Evolutionary conservation across 2,113 vertebrate species (phyloP).

Genomic region (Macrotus californicus): DNA sequence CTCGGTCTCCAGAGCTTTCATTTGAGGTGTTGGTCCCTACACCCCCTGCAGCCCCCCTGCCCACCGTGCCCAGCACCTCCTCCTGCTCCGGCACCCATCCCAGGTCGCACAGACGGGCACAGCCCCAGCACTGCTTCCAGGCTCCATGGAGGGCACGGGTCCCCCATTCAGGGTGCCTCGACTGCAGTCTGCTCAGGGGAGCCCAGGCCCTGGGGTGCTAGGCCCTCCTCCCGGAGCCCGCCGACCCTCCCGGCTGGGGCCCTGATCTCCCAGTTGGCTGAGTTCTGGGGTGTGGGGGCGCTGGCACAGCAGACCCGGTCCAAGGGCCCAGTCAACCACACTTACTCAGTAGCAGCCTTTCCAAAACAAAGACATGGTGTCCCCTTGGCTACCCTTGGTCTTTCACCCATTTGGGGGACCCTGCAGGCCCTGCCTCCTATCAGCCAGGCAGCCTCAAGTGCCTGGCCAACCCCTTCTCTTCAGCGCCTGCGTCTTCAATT

Average conservation of each 20-base stretch:
- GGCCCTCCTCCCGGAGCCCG: neutral
- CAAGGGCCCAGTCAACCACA: neutral
- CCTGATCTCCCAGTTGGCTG: neutral
- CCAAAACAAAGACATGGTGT: no score
- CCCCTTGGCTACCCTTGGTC: neutral
- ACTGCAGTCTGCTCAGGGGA: accelerated
- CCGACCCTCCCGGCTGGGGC: accelerated
- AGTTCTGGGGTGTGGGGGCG: neutral
- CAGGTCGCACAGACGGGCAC: neutral
- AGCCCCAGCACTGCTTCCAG: no score
- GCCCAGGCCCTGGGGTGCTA: accelerated
- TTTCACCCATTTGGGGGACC: accelerated
- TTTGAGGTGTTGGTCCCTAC: neutral
- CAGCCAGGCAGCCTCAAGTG: neutral
- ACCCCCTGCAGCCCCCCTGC: no score
- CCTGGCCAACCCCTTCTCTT: neutral
- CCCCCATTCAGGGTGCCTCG: neutral
- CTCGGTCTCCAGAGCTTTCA: accelerated
- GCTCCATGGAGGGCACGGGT: neutral
- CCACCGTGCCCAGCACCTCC: accelerated
- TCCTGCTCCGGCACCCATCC: accelerated
- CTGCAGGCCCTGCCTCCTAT: neutral
- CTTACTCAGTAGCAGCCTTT: neutral
- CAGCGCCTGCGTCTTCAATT: no score
- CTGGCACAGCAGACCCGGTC: accelerated